Percentiles rank a stretch among this genome's conserved stretches.
Conservation (phyloP, 2,888 invertebrate genomes). For the Uropetala carovei region DNA sequence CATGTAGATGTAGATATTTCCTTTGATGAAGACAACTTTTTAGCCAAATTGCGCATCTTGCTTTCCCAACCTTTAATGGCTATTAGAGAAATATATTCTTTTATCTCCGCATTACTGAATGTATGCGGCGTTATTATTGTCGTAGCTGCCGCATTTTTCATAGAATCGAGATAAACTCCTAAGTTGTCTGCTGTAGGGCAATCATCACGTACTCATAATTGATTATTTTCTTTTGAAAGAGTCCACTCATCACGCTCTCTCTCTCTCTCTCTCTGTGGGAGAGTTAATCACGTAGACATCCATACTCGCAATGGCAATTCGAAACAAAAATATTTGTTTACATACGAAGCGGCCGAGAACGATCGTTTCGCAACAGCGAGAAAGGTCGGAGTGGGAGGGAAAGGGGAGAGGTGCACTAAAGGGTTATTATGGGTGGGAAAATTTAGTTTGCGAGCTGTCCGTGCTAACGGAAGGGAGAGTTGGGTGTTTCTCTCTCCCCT, state of each 20-base stretch:
- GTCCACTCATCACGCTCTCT: not conserved
- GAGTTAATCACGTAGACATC: not conserved
- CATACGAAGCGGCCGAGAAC: not conserved
- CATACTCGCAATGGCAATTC: not conserved
- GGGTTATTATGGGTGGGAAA: slow-evolving; percentile 9
- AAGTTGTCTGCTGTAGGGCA: no score
- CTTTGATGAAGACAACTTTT: no score
- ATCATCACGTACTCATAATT: no score
- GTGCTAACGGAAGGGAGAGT: slow-evolving; percentile 37
- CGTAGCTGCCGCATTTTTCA: no score
- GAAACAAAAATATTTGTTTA: slow-evolving; percentile 10
- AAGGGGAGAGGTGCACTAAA: slow-evolving; percentile 19
- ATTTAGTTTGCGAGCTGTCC: slow-evolving; percentile 29
- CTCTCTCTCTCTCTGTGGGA: not conserved
- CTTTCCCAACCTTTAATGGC: no score
- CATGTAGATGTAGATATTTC: no score
- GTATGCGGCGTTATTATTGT: no score
- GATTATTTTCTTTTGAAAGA: not conserved
- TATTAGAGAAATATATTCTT: no score
- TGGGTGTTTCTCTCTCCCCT: not conserved
- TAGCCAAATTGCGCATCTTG: no score
- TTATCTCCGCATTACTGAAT: no score
- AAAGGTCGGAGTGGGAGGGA: not conserved
- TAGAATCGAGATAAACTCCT: no score
- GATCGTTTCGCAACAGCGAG: not conserved